Evolutionary conservation across 2,797 vertebrate species (phyloP).

Genomic region (Caiman crocodilus): DNA sequence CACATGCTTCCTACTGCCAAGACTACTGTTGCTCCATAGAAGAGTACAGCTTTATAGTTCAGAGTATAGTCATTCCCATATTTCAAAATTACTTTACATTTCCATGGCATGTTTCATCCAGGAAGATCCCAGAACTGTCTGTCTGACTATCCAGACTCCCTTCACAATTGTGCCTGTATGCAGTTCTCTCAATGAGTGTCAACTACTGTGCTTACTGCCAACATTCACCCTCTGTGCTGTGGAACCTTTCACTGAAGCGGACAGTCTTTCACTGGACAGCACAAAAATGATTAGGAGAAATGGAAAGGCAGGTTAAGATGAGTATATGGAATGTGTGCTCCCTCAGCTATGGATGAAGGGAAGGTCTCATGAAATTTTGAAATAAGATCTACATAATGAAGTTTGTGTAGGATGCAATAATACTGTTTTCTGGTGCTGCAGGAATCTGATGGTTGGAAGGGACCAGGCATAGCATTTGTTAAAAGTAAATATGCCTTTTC

Average conservation of each 20-base stretch:
- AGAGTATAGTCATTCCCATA: background rate
- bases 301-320: background rate
- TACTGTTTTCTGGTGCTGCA: background rate
- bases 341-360: background rate
- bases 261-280: background rate
- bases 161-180: too few species aligned
- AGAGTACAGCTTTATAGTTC: background rate
- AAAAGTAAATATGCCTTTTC: background rate
- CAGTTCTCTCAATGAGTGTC: too few species aligned
- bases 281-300: background rate
- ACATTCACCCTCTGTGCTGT: background rate
- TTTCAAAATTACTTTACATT: background rate
- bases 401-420: background rate
- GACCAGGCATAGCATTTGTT: background rate
- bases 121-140: background rate
- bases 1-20: too few species aligned
- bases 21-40: too few species aligned
- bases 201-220: accelerated
- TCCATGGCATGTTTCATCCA: accelerated
- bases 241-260: accelerated
- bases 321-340: accelerated
- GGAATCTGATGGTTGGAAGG: background rate
- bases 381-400: background rate
- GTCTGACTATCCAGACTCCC: background rate
- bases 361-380: too few species aligned